Conservation (phyloP, 2,888 invertebrate species). For the Acrobasis consociella region DNA sequence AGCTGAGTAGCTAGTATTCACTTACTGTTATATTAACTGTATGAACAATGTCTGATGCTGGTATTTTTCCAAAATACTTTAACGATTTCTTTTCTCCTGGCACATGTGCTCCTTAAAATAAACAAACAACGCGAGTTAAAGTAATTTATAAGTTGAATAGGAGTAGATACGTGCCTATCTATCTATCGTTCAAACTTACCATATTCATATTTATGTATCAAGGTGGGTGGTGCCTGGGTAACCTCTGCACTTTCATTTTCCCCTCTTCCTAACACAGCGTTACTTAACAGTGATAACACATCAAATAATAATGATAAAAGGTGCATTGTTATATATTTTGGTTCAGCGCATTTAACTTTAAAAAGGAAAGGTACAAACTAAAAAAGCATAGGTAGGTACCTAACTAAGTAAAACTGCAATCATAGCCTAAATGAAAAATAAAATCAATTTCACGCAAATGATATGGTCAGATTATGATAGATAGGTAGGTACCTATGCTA, state of each 20-base stretch:
- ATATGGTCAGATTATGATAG: neutral
- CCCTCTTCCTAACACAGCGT: no score
- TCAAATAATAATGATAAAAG: no score
- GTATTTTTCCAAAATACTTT: conserved; percentile 34
- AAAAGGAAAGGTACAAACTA: no score
- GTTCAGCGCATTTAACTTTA: no score
- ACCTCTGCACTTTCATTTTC: no score
- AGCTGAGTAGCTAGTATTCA: neutral
- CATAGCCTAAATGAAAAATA: no score
- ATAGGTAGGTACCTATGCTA: no score
- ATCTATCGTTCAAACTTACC: conserved; percentile 33
- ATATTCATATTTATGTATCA: conserved; percentile 34
- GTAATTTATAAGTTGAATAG: neutral
- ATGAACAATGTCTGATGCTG: conserved; percentile 41
- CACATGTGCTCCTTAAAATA: conserved; percentile 35
- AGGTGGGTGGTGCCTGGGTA: no score
- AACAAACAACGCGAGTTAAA: neutral
- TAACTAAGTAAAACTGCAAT: no score
- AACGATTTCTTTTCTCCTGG: conserved; percentile 37
- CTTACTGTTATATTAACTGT: conserved; percentile 34
- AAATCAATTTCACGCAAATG: conserved; percentile 8
- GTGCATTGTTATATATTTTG: no score
- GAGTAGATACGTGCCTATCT: neutral
- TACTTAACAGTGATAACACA: no score
- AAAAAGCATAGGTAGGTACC: no score